Evolutionary conservation across 2,888 invertebrate genomes (phyloP).

Genomic region (Ypsolopha sequella): DNA sequence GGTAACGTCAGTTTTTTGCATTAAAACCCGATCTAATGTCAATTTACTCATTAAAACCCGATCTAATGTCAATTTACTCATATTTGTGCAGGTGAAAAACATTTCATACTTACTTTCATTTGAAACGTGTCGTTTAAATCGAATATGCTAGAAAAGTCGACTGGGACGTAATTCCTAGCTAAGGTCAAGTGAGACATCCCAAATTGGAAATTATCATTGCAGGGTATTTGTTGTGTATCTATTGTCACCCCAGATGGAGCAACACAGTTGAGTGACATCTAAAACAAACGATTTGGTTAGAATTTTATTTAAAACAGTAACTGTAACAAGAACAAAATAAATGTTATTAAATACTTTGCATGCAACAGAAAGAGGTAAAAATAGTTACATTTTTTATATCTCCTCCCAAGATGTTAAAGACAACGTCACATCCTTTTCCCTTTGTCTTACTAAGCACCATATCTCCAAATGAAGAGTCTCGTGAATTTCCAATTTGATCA

Average conservation of each 20-base stretch:
- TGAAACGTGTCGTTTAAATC: constrained; percentile 12
- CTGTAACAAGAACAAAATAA: neutral
- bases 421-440: neutral
- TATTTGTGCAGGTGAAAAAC: neutral
- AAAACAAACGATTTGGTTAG: neutral
- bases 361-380: neutral
- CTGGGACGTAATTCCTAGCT: constrained; percentile 14
- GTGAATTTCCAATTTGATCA: constrained; percentile 4
- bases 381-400: constrained; percentile 2
- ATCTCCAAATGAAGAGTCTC: neutral
- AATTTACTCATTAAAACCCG: too few species aligned
- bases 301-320: neutral
- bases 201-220: constrained; percentile 17
- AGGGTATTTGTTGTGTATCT: constrained; percentile 17
- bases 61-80: too few species aligned
- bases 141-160: constrained; percentile 26
- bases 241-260: constrained; percentile 9
- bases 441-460: neutral
- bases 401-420: neutral
- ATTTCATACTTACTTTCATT: constrained; percentile 18
- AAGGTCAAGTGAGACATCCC: constrained; percentile 17
- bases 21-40: too few species aligned
- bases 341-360: neutral
- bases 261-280: constrained; percentile 13
- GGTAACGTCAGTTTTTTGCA: too few species aligned